These are phyloP conservation scores for Cyanoderma ruficeps DNA, from an alignment of 2,113 vertebrate genomes.

Conservation along the genomic window DNA sequence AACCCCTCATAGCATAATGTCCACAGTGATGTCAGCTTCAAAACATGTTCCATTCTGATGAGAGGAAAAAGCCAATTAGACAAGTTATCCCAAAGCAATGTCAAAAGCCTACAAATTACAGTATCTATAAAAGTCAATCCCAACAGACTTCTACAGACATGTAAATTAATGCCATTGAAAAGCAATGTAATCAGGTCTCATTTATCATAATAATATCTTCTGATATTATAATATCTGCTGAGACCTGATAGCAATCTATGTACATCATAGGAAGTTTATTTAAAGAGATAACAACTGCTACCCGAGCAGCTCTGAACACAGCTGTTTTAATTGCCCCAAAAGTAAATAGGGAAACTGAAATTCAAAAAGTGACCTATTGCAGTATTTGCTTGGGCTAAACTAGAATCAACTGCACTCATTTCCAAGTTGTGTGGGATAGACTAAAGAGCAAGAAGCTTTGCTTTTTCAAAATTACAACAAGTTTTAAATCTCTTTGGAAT, in stretches of 20 bases:
- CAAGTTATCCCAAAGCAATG: conserved; percentile 70
- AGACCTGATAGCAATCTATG: conserved; percentile 59
- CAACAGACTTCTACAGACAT: conserved; percentile 76
- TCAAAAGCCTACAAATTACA: conserved; percentile 69
- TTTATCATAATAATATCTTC: conserved; percentile 77
- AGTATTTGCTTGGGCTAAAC: conserved; percentile 36
- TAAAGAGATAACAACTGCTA: conserved; percentile 65
- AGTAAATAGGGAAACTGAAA: conserved; percentile 50
- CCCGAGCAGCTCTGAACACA: conserved; percentile 52
- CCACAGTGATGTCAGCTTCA: conserved; percentile 60
- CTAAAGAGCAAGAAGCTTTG: conserved; percentile 58
- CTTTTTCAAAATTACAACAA: conserved; percentile 39
- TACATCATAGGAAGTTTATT: conserved; percentile 61
- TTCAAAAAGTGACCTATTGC: conserved; percentile 32
- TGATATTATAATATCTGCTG: conserved; percentile 72
- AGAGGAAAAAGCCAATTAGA: conserved; percentile 65
- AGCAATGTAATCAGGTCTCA: conserved; percentile 76
- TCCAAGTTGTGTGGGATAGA: background rate
- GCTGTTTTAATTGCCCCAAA: conserved; percentile 65
- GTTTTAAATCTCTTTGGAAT: conserved; percentile 37
- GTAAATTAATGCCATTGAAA: conserved; percentile 79
- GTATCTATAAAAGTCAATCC: conserved; percentile 68
- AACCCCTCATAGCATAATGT: conserved; percentile 43
- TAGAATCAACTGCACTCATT: background rate
- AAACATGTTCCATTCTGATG: conserved; percentile 59